phyloP scores from a whole-genome alignment of 30 jellyfish, hydroid and myxozoan genomes.

The Phacellophora camtschatica region DNA sequence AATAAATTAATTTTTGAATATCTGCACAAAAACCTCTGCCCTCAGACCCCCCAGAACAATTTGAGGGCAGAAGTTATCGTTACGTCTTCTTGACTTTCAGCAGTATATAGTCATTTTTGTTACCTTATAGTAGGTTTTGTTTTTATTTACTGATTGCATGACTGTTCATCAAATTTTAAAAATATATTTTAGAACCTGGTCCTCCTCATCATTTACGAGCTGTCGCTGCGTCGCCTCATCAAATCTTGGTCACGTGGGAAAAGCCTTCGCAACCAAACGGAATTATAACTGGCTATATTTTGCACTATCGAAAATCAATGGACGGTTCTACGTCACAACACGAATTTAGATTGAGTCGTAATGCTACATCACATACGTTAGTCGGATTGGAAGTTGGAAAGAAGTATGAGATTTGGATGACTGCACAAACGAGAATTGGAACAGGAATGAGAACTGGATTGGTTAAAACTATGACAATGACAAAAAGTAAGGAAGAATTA shows the following conservation, averaged over 20 bases:
- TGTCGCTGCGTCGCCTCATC: constrained; percentile 87
- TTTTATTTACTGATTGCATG: too few relatives aligned
- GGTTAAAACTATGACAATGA: constrained; percentile 66
- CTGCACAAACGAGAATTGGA: constrained; percentile 80
- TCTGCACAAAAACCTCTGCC: too few relatives aligned
- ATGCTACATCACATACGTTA: constrained; percentile 42
- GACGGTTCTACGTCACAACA: constrained; percentile 54
- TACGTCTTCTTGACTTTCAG: too few relatives aligned
- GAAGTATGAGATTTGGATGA: constrained; percentile 82
- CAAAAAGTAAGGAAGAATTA: constrained; percentile 59
- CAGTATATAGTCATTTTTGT: too few relatives aligned
- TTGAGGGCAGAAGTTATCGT: too few relatives aligned
- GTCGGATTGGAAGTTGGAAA: constrained; percentile 79
- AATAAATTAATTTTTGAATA: too few relatives aligned
- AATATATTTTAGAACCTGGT: constrained; percentile 86
- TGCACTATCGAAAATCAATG: constrained; percentile 70
- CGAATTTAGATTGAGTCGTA: constrained; percentile 32
- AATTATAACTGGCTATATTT: constrained; percentile 60
- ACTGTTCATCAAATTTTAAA: too few relatives aligned
- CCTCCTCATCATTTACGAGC: constrained; percentile 84
- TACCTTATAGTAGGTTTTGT: too few relatives aligned
- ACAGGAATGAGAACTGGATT: constrained; percentile 63
- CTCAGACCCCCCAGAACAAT: too few relatives aligned
- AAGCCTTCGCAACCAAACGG: constrained; percentile 87
- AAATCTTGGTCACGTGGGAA: constrained; percentile 85